Conservation (phyloP, 2,797 vertebrate species). For the Dipus sagitta region DNA sequence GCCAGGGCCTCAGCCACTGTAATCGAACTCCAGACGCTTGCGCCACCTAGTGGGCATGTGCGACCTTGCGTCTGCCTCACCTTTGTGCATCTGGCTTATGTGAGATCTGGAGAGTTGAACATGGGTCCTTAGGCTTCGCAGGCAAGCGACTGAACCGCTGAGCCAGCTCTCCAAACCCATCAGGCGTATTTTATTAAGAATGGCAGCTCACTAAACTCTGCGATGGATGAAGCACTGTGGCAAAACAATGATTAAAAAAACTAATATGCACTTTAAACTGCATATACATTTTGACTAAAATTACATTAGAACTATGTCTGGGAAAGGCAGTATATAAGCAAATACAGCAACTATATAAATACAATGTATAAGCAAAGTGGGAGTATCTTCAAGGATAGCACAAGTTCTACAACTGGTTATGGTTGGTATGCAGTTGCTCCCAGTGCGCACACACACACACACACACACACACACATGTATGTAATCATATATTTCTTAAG, state of each 20-base stretch:
- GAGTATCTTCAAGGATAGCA: neutral
- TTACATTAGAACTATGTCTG: slow-evolving; percentile 19
- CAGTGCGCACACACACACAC: neutral
- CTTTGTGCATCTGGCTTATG: too few relatives aligned
- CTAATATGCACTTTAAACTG: neutral
- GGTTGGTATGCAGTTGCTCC: neutral
- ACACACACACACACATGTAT: too few relatives aligned
- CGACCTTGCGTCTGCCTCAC: too few relatives aligned
- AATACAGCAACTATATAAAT: neutral
- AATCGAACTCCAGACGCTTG: too few relatives aligned
- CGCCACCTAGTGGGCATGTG: too few relatives aligned
- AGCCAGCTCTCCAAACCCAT: too few relatives aligned
- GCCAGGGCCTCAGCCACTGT: too few relatives aligned
- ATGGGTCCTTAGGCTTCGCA: too few relatives aligned
- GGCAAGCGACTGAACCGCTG: too few relatives aligned
- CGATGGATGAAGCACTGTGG: neutral
- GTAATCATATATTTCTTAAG: neutral
- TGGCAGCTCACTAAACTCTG: neutral
- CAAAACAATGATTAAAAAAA: neutral
- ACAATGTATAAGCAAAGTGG: neutral
- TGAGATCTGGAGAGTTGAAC: too few relatives aligned
- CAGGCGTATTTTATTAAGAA: neutral
- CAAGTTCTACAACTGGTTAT: neutral
- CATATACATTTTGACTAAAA: neutral
- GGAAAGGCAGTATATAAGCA: neutral